A percentile compares a stretch with the other conserved stretches of the same genome.
These are phyloP conservation scores for Austrofundulus limnaeus DNA, from an alignment of 2,113 vertebrate genomes.

Conservation along the genomic window DNA sequence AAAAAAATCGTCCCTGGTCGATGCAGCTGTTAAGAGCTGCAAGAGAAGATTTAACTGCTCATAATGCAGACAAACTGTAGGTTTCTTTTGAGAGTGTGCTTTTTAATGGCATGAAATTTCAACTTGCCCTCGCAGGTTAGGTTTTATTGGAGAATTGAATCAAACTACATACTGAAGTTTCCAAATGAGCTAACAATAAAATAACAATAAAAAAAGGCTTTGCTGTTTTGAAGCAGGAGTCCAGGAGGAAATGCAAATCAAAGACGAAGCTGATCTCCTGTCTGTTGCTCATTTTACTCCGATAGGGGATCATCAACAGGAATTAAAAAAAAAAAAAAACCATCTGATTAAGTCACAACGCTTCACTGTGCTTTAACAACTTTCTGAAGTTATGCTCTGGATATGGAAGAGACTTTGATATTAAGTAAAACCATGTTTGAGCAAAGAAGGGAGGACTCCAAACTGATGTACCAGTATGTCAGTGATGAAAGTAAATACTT, in stretches of 20 bases:
- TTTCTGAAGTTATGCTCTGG: too few species aligned
- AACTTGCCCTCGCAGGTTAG: neutral
- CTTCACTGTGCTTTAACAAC: too few species aligned
- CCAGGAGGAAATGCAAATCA: too few species aligned
- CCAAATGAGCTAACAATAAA: too few species aligned
- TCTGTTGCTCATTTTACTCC: too few species aligned
- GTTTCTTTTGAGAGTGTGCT: neutral
- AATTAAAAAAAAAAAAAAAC: too few species aligned
- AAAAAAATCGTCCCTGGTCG: conserved; percentile 15
- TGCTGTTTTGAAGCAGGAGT: too few species aligned
- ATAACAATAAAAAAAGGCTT: too few species aligned
- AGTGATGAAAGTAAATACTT: neutral
- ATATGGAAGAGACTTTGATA: neutral
- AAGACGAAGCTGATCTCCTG: too few species aligned
- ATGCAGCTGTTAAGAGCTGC: conserved; percentile 30
- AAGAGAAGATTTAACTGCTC: neutral
- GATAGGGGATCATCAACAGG: too few species aligned
- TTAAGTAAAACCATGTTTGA: neutral
- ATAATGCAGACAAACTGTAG: neutral
- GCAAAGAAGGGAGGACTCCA: neutral
- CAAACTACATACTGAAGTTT: too few species aligned
- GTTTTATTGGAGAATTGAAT: neutral
- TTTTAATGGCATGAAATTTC: neutral
- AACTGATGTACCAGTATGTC: neutral
- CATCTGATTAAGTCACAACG: too few species aligned